Conservation (phyloP, 2,888 invertebrate species). For the Podotricha telesiphe region DNA sequence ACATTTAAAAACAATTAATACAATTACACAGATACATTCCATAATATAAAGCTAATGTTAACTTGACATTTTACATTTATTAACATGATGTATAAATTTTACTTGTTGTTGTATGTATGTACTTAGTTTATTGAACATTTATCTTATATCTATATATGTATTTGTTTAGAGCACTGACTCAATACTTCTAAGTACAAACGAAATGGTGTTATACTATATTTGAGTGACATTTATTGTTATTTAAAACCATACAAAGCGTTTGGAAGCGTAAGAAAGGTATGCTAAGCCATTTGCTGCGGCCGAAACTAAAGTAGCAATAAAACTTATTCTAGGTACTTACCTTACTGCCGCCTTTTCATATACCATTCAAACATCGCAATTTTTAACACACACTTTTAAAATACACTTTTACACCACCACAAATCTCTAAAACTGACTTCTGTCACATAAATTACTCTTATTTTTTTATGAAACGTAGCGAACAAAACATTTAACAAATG, state of each 20-base stretch:
- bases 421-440: slow-evolving; percentile 25
- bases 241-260: neutral
- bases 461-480: slow-evolving; percentile 23
- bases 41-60: neutral
- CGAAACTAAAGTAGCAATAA: slow-evolving; percentile 18
- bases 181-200: neutral
- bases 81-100: too few species aligned
- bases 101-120: neutral
- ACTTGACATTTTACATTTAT: neutral
- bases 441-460: slow-evolving; percentile 14
- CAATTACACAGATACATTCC: neutral
- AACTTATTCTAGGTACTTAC: slow-evolving; percentile 46
- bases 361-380: slow-evolving; percentile 18
- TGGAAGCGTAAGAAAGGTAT: slow-evolving; percentile 3
- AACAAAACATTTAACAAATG: slow-evolving; percentile 38
- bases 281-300: neutral
- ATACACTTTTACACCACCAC: slow-evolving; percentile 20
- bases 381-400: slow-evolving; percentile 21
- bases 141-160: neutral
- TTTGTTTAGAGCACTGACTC: neutral
- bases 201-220: neutral
- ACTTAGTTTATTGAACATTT: neutral
- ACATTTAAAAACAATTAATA: neutral
- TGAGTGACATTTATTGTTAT: neutral
- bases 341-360: slow-evolving; percentile 37